A percentile compares a stretch with the other conserved stretches of the same genome.
phyloP scores from a whole-genome alignment of 1,140 invertebrate genomes.

The Sminthurinus signatus region DNA sequence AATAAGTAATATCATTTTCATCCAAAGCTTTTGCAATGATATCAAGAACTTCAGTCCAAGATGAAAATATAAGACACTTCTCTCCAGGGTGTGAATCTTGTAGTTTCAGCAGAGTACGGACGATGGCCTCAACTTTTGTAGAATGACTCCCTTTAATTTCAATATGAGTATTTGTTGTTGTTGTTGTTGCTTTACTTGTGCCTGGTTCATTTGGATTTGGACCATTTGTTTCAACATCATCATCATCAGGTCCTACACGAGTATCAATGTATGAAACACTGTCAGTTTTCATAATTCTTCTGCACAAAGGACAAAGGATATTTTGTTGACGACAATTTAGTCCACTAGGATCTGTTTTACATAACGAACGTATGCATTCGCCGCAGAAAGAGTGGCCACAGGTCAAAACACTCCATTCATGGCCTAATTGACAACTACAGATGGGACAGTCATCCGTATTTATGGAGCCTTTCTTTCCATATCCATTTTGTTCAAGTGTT shows the following conservation, averaged over 20 bases:
- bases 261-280: constrained; percentile 59
- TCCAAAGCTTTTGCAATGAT: constrained; percentile 55
- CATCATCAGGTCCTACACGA: constrained; percentile 29
- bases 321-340: no score
- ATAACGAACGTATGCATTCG: constrained; percentile 51
- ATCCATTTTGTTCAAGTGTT: constrained; percentile 50
- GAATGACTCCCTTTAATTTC: constrained; percentile 55
- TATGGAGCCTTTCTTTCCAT: constrained; percentile 44
- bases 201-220: no score
- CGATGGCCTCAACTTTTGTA: constrained; percentile 64
- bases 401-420: constrained; percentile 59
- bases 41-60: constrained; percentile 59
- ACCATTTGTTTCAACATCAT: constrained; percentile 4
- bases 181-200: no score
- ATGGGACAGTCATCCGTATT: constrained; percentile 65
- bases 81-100: constrained; percentile 52
- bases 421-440: constrained; percentile 54
- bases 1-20: constrained; percentile 55
- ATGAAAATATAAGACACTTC: constrained; percentile 68
- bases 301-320: constrained; percentile 59
- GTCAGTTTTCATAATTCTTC: constrained; percentile 50
- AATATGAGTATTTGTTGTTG: no score
- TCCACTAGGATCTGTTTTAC: constrained; percentile 5
- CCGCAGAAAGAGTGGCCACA: constrained; percentile 65
- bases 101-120: constrained; percentile 56